Evolutionary conservation across 2,888 invertebrate species (phyloP), one percentile per base, ranked within the genome.

Genomic region (Plagodis dolabraria): DNA sequence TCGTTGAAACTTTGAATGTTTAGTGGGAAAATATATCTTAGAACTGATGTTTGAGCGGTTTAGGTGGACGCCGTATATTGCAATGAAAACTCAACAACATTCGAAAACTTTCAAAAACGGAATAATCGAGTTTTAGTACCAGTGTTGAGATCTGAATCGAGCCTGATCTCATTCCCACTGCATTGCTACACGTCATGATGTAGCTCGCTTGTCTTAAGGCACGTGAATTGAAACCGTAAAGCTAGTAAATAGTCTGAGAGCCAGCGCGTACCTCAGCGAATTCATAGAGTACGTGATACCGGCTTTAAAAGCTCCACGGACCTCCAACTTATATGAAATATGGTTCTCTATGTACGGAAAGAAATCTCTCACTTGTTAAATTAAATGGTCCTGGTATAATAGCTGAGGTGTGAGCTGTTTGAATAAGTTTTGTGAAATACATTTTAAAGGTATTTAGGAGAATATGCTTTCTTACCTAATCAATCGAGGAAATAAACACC

Each of bases 201-300:
- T 47, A 48, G 47, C 51, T 52, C 49, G 63, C 63, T 57, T 63
- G 63, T 66, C 60, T 53, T 69, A 61, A 53, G 56, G 69, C 67
- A 67, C 71, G 71, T 72, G 73, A 72, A 79, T 75, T 72, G 75
- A 67, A 76, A 75, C 72, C 74, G 76, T 84, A 77, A 82, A 82
- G 80, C 80, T 82, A 74, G 75, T 71, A 76, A 76, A 77, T 71
- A 73, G 76, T 76, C 75, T 71, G 68, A 70, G 71, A 68, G 67
- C 53, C 56, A 46, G 56, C 60, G 71, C 70, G 74, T 74, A 77
- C 76, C 74, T 72, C 71, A 69, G 71, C 72, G 76, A 74, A 76
- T 78, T 80, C 77, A 81, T 82, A 80, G 70, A 79, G 75, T 82
- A 83, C 81, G 83, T 82, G 83, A 76, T 80, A 70, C 69, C 48